A percentile compares a stretch with the other conserved stretches of the same genome.
These are phyloP conservation scores for Peribatodes rhomboidaria DNA, from an alignment of 2,888 invertebrate genomes.

Conservation along the genomic window DNA sequence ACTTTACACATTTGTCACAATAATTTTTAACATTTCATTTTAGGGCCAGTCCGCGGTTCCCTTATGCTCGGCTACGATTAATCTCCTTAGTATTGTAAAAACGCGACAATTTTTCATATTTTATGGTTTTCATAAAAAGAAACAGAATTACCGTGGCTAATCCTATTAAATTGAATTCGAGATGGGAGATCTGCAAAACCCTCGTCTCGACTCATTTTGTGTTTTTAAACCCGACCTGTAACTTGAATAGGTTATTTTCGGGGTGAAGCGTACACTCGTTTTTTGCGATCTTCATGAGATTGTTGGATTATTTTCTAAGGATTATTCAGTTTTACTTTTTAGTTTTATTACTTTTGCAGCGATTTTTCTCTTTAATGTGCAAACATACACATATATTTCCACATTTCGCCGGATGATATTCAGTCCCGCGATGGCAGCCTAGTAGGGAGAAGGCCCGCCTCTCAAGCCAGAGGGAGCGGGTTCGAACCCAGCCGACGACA, in stretches of 20 bases:
- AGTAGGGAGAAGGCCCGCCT: no score
- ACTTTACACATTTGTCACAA: constrained; percentile 49
- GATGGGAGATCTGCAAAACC: constrained; percentile 30
- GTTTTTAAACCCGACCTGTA: constrained; percentile 34
- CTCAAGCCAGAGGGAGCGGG: no score
- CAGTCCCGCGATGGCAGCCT: no score
- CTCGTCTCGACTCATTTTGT: constrained; percentile 28
- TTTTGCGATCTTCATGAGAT: constrained; percentile 15
- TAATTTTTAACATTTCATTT: constrained; percentile 33
- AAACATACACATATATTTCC: no score
- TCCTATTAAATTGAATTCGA: constrained; percentile 38
- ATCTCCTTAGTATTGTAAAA: constrained; percentile 37
- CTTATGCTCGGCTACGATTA: constrained; percentile 35
- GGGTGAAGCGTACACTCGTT: constrained; percentile 11
- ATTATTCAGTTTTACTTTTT: neutral
- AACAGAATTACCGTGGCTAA: constrained; percentile 34
- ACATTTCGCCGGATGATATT: no score
- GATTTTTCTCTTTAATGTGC: no score
- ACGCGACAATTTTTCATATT: constrained; percentile 39
- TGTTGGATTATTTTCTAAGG: constrained; percentile 8
- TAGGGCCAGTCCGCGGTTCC: constrained; percentile 24
- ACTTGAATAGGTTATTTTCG: constrained; percentile 24
- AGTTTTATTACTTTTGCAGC: neutral
- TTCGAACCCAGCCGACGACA: no score
- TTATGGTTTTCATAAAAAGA: constrained; percentile 31